These are phyloP conservation scores for Anas platyrhynchos DNA, from an alignment of 2,113 vertebrate genomes.

Conservation along the genomic window DNA sequence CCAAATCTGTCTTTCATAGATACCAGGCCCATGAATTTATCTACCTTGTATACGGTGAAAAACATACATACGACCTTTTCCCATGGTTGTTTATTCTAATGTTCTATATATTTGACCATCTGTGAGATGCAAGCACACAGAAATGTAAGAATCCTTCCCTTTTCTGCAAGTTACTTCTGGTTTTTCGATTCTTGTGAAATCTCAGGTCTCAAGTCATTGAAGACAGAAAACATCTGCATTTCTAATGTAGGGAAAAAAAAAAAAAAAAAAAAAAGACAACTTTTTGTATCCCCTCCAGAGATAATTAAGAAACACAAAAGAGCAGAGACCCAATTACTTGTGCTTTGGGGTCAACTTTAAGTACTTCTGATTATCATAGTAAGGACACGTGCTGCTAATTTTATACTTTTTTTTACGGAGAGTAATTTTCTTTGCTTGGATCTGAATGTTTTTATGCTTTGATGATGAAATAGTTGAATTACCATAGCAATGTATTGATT, in stretches of 20 bases:
- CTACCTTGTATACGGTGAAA: not conserved
- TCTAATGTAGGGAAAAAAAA: constrained; percentile 1
- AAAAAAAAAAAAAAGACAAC: constrained; percentile 3
- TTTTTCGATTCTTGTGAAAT: not conserved
- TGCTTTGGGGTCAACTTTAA: constrained; percentile 43
- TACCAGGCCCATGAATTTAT: not conserved
- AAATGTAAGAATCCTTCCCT: not conserved
- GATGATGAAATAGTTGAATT: constrained; percentile 25
- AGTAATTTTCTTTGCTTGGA: constrained; percentile 20
- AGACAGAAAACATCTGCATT: constrained; percentile 16
- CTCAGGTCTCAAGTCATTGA: not conserved
- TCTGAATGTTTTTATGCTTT: not conserved
- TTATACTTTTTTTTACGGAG: not conserved
- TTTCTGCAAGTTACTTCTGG: not conserved
- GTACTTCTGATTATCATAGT: constrained; percentile 40
- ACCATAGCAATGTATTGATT: constrained; percentile 7
- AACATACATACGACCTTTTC: not conserved
- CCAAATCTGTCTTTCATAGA: not conserved
- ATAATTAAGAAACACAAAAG: constrained; percentile 35
- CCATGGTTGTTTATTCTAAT: not conserved
- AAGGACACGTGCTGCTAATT: not conserved
- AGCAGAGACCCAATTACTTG: not conserved
- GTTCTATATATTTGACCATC: not conserved
- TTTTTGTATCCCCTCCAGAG: constrained; percentile 7
- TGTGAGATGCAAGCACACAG: not conserved